Evolutionary conservation across 2,797 vertebrate genomes (phyloP).

Genomic region (Scarus forsteni): DNA sequence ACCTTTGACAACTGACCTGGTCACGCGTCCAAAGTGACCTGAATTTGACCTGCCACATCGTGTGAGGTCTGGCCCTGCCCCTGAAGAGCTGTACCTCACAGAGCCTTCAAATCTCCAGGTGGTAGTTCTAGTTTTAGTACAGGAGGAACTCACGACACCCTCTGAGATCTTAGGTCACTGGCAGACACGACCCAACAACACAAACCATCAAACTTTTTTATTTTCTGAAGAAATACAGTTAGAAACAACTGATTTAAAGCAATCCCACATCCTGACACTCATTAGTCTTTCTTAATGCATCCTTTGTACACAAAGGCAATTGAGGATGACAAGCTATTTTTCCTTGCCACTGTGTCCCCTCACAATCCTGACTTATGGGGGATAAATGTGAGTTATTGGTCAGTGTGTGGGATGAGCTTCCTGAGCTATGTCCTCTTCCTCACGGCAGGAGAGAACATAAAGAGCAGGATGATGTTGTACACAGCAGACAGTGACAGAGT

Average conservation of each 20-base stretch:
- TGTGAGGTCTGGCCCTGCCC: too few species aligned
- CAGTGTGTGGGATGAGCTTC: constrained; percentile 54
- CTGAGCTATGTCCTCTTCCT: constrained; percentile 39
- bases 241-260: constrained; percentile 16
- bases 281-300: constrained; percentile 10
- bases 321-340: constrained; percentile 16
- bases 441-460: constrained; percentile 24
- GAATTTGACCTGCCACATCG: too few species aligned
- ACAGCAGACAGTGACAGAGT: constrained; percentile 19
- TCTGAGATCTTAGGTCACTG: constrained; percentile 1
- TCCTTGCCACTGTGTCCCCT: constrained; percentile 21
- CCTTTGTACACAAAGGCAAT: constrained; percentile 28
- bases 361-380: constrained; percentile 33
- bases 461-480: constrained; percentile 25
- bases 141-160: neutral
- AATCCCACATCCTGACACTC: neutral
- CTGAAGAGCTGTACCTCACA: too few species aligned
- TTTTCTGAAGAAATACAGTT: neutral
- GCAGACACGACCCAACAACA: neutral
- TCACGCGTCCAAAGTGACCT: too few species aligned
- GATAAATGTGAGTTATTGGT: constrained; percentile 47
- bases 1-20: too few species aligned
- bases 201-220: neutral
- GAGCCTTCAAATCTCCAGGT: too few species aligned
- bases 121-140: too few species aligned